A percentile compares a stretch with the other conserved stretches of the same genome.
Evolutionary conservation across 2,797 vertebrate species (phyloP).

Genomic region (Melanotaenia nigrans): DNA sequence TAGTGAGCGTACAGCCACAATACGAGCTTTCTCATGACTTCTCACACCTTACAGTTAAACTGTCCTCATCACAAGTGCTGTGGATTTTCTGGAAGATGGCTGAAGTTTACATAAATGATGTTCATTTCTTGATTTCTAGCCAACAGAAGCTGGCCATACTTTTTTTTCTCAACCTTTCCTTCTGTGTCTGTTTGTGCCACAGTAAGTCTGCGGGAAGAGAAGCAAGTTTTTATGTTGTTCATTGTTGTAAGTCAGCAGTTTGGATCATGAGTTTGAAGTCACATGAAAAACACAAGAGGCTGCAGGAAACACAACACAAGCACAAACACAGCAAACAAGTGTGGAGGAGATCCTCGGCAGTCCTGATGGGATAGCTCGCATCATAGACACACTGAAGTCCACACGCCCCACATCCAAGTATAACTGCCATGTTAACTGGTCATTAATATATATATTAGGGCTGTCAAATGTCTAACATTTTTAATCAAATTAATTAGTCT

Average conservation of each 20-base stretch:
- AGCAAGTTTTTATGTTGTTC: not conserved
- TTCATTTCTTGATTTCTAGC: not conserved
- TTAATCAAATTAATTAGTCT: too few relatives aligned
- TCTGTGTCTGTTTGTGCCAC: not conserved
- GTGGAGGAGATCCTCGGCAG: not conserved
- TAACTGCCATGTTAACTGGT: not conserved
- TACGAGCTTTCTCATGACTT: not conserved
- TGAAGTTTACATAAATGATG: not conserved
- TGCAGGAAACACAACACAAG: conserved; percentile 6
- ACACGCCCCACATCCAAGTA: not conserved
- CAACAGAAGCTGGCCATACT: not conserved
- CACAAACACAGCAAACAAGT: not conserved
- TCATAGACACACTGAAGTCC: not conserved
- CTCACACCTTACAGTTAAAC: not conserved
- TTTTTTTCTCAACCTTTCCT: not conserved
- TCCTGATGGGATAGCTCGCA: not conserved
- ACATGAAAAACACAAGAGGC: conserved; percentile 26
- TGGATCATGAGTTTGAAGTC: conserved; percentile 19
- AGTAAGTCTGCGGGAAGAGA: not conserved
- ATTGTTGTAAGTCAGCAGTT: conserved; percentile 4
- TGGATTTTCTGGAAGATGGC: not conserved
- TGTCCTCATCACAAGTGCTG: not conserved
- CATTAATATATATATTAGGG: too few relatives aligned
- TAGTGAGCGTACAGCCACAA: conserved; percentile 6
- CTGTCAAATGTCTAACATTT: too few relatives aligned